A percentile compares a stretch with the other conserved stretches of the same genome.
Evolutionary conservation across 2,113 vertebrate species (phyloP).

Genomic region (Pachyramphus minor): DNA sequence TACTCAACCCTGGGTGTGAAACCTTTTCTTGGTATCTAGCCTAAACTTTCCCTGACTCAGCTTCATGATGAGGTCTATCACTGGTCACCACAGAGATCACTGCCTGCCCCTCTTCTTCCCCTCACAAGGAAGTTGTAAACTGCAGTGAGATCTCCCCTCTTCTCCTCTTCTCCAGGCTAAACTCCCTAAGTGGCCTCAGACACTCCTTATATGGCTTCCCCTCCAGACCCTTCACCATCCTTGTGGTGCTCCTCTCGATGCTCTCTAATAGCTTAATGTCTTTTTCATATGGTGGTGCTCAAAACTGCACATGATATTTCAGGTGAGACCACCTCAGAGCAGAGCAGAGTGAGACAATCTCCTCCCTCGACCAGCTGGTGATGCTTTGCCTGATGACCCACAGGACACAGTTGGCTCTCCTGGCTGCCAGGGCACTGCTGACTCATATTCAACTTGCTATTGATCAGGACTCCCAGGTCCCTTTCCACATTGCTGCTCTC

Average conservation of each 20-base stretch:
- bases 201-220: background rate
- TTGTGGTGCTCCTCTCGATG: background rate
- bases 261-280: background rate
- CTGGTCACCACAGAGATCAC: fast-evolving
- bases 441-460: background rate
- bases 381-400: background rate
- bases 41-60: background rate
- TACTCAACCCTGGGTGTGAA: background rate
- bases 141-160: background rate
- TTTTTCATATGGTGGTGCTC: background rate
- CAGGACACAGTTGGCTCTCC: fast-evolving
- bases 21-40: background rate
- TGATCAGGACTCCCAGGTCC: fast-evolving
- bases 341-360: background rate
- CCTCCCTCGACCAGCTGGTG: fast-evolving
- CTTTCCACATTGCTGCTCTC: fast-evolving
- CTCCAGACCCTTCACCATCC: background rate
- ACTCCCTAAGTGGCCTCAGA: background rate
- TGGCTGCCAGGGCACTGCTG: background rate
- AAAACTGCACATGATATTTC: background rate
- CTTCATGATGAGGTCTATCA: background rate
- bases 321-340: background rate
- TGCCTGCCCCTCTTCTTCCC: background rate
- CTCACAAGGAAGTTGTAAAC: background rate
- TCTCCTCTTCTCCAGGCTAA: background rate